Evolutionary conservation across 2,113 vertebrate genomes (phyloP), one percentile per base, ranked within the genome.

Genomic region (Phoxinus phoxinus): DNA sequence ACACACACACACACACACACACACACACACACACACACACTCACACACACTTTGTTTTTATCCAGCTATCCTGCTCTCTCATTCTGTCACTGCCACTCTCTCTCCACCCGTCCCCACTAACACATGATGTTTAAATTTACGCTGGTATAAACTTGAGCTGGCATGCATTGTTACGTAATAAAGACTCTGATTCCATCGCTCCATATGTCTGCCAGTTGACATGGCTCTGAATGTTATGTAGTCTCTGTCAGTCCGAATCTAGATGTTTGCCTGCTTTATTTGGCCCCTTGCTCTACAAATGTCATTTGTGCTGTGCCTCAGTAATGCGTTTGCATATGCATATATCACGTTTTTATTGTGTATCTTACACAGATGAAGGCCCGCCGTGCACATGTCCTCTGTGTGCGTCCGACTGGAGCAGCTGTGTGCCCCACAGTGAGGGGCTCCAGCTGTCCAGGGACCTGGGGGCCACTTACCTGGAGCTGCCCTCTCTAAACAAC

Each of bases 391-490:
- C 97, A 0, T 99, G 97, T 69, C 98, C 98, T 0, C 87, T 99
- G 58, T 99, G 98, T 86, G 96, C 96, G 2, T 98, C 95, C 0
- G 97, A 99, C 93, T 95, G 96, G 92, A 96, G 96, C 85, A 97
- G 94, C 91, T 97, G 95, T 30, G 97, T 99, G 61, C 96, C 96
- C 48, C 95, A 97, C 37, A 95, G 95, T 0, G 98, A 99, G 88
- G 97, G 97, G 3, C 95, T 96, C 71, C 97, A 98, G 81, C 95
- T 99, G 65, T 97, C 98, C n/a, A 96, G 96, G 89, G 97, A 98
- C 51, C 94, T 99, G 0, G 96, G 96, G 80, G 97, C 97, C 25
- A 99, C 97, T 10, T 99, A 98, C 83, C 94, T 99, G 35, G 98
- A 99, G 61, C 84, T 99, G 61, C 97, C 97, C 51, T 94, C 95